Evolutionary conservation across 1,140 invertebrate species (phyloP), one percentile per base, ranked within the genome.

Genomic region (Leptinotarsa defecta): DNA sequence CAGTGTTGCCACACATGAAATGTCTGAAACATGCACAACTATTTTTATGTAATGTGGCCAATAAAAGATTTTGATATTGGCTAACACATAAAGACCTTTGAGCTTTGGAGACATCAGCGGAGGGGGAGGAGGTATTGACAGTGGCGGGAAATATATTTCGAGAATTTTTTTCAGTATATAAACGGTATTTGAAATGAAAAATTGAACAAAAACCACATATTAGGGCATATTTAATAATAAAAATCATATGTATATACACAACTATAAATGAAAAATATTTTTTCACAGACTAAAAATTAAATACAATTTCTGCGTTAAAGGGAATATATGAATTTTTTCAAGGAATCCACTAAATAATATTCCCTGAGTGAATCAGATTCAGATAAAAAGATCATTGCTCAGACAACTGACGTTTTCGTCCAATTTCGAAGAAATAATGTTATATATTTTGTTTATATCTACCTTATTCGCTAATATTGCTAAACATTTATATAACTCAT

Each of bases 291-390:
- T 27, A 11, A 71, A 22, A 73, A 76, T 74, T 67, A 48, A 52
- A 62, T 27, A 65, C 27, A 65, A 13, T 19, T 74, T 34, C 27
- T 68, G 20, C 17, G 22, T 71, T 22, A 3, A 71, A 68, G 75
- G 76, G 76, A 79, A 79, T 75, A 19, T 57, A 79, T 74, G 65
- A 68, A 27, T 24, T 34, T 68, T 68, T 68, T 68, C 5, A 19
- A 64, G 8, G 8, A 43, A 57, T 19, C 4, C 65, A 68, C 20
- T 43, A 24, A 68, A 43, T 13, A 34, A 17, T 70, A 75, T 70
- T 81, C 80, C 80, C 80, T 79, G 80, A 81, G 80, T 77, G 62
- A 74, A 74, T 71, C 75, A 77, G 76, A 81, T 80, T 75, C 27
- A 76, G 69, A 76, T 48, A 62, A 64, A 75, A 68, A 70, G n/a